phyloP scores from a whole-genome alignment of 2,888 invertebrate genomes.

The Tenthredo scrophulariae region DNA sequence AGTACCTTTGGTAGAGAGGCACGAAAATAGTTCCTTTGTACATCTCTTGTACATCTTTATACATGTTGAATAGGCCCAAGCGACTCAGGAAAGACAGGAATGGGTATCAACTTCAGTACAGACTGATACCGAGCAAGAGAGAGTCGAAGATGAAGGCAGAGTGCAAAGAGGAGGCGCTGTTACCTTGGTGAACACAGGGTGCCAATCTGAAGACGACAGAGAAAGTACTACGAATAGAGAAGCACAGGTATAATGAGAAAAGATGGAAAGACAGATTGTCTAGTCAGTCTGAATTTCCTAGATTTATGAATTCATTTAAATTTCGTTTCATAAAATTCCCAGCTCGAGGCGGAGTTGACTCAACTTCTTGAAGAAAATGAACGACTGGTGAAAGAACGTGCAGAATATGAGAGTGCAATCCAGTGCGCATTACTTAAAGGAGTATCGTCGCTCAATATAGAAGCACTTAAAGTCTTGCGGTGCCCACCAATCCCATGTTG shows the following conservation, averaged over 20 bases:
- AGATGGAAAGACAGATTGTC: background rate
- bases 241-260: conserved; percentile 60
- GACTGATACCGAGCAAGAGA: background rate
- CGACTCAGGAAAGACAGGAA: background rate
- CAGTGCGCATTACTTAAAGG: conserved; percentile 73
- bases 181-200: background rate
- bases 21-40: background rate
- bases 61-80: background rate
- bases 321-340: background rate
- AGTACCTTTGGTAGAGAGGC: background rate
- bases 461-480: conserved; percentile 71
- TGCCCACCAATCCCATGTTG: conserved; percentile 68
- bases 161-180: background rate
- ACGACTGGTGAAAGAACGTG: conserved; percentile 69
- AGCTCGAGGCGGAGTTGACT: conserved; percentile 70
- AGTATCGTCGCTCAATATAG: conserved; percentile 73
- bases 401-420: conserved; percentile 74
- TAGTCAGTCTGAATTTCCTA: background rate
- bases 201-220: conserved; percentile 52
- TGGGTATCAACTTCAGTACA: background rate
- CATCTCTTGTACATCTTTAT: background rate
- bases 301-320: background rate
- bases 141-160: background rate
- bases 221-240: conserved; percentile 60
- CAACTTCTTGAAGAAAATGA: conserved; percentile 71